phyloP scores from a whole-genome alignment of 2,113 vertebrate species.

The Lethenteron reissneri region DNA sequence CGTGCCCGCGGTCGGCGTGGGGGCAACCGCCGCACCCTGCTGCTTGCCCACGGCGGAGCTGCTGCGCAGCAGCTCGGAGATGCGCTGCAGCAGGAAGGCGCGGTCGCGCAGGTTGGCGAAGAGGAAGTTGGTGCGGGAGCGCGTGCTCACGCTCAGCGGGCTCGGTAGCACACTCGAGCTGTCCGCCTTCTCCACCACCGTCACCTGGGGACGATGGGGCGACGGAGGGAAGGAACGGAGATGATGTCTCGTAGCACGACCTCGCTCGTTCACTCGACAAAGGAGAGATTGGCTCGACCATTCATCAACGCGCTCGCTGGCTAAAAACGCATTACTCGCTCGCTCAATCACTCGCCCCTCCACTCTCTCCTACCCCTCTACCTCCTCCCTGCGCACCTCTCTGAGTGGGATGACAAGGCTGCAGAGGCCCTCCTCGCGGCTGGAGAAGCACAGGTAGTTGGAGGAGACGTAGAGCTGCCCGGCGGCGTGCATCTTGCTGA shows the following conservation, averaged over 20 bases:
- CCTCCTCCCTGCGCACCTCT: conserved; percentile 31
- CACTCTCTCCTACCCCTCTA: not conserved
- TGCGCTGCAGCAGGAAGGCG: conserved; percentile 87
- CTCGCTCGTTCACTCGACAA: not conserved
- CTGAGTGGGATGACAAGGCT: conserved; percentile 91
- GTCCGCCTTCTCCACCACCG: conserved; percentile 93
- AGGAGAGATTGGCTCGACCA: not conserved
- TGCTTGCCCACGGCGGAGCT: no score
- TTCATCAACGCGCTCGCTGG: no score
- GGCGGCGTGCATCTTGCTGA: conserved; percentile 91
- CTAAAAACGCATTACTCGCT: not conserved
- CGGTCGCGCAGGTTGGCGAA: conserved; percentile 89
- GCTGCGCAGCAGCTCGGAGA: conserved; percentile 68
- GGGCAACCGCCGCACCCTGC: no score
- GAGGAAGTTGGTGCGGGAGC: conserved; percentile 92
- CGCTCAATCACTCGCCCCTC: not conserved
- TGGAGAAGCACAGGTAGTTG: conserved; percentile 96
- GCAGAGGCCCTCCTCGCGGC: conserved; percentile 74
- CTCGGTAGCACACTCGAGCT: conserved; percentile 85
- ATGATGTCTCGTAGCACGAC: not conserved
- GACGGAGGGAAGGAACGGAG: not conserved
- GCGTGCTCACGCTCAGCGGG: conserved; percentile 84
- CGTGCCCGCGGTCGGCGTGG: no score
- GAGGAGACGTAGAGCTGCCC: conserved; percentile 98
- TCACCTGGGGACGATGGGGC: conserved; percentile 36